Evolutionary conservation across 2,797 vertebrate genomes (phyloP).

Genomic region (Zonotrichia albicollis): DNA sequence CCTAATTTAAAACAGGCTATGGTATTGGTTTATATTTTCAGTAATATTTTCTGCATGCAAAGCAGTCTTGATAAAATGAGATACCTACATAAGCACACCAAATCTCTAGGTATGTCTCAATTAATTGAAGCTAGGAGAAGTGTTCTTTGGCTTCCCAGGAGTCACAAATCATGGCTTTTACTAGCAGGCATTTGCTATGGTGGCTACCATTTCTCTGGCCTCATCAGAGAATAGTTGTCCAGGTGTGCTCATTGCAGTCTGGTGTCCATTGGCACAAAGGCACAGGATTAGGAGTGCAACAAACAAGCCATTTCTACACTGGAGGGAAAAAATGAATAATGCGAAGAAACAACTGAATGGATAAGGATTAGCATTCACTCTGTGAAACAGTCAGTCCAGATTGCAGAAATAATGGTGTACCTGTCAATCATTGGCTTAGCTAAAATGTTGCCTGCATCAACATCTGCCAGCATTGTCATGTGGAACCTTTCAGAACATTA

Average conservation of each 20-base stretch:
- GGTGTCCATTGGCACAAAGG: conserved; percentile 40
- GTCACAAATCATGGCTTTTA: conserved; percentile 9
- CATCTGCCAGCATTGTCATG: conserved; percentile 44
- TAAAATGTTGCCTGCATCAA: conserved; percentile 27
- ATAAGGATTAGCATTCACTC: conserved; percentile 58
- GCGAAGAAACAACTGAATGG: conserved; percentile 35
- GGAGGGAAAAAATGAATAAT: conserved; percentile 63
- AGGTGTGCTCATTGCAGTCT: conserved; percentile 42
- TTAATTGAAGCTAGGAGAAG: conserved; percentile 60
- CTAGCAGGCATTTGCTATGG: conserved; percentile 9
- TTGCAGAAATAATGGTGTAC: conserved; percentile 65
- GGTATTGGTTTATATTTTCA: conserved; percentile 19
- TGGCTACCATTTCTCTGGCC: not conserved
- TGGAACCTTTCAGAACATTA: conserved; percentile 53
- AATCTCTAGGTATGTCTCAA: conserved; percentile 50
- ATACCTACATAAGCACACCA: conserved; percentile 18
- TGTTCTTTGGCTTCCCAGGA: conserved; percentile 34
- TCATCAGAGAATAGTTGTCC: conserved; percentile 48
- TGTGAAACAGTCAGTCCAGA: conserved; percentile 51
- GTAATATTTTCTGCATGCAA: conserved; percentile 46
- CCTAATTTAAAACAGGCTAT: conserved; percentile 51
- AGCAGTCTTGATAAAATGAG: conserved; percentile 41
- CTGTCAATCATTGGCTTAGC: conserved; percentile 57
- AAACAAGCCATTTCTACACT: conserved; percentile 57
- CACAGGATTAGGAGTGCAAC: conserved; percentile 24